Base-by-base conservation (phyloP, 2,797 vertebrate genomes). In the Hirundo rustica region DNA sequence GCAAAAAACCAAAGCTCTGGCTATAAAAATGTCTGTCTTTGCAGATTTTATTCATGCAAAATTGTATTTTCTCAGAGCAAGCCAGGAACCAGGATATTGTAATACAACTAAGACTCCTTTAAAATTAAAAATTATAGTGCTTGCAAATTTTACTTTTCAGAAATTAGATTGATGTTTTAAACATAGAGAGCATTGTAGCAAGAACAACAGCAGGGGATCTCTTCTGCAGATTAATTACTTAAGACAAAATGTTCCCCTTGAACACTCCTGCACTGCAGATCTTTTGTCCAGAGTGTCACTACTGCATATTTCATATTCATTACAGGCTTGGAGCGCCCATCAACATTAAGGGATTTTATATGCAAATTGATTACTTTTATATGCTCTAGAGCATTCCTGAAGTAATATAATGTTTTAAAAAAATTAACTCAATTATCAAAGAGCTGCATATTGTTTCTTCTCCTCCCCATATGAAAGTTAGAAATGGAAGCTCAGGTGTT, bases 141-240 rank as follows among this genome's bases (percentile, higher is more conserved):
- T 97, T 96, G 94, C 62, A 96, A 92, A 96, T 94, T 95, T 93
- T 86, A 96, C 89, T 96, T 96, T 96, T 85, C 83, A 93, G 70
- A 94, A 96, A 67, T 97, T 93, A 96, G 92, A 96, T 53, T 97
- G 95, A 91, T 75, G 92, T 60, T 96, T 97, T 96, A 94, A 97
- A 96, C 38, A 51, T 83, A 93, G 85, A 89, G 77, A 95, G 80
- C 95, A 89, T 75, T 95, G 65, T 90, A 95, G 80, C 91, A 95
- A 96, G 93, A 96, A 97, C 77, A 95, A 94, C 94, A 96, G 96
- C 94, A 92, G 96, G 96, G 91, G 85, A 91, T 96, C 88, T 96
- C 92, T 95, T 95, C 92, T 96, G 91, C 87, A 96, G 97, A 98
- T 97, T 96, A 97, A 95, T 96, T 97, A 96, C 95, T 96, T 96